phyloP scores from a whole-genome alignment of 1,140 invertebrate species.

The Bombus ignitus region DNA sequence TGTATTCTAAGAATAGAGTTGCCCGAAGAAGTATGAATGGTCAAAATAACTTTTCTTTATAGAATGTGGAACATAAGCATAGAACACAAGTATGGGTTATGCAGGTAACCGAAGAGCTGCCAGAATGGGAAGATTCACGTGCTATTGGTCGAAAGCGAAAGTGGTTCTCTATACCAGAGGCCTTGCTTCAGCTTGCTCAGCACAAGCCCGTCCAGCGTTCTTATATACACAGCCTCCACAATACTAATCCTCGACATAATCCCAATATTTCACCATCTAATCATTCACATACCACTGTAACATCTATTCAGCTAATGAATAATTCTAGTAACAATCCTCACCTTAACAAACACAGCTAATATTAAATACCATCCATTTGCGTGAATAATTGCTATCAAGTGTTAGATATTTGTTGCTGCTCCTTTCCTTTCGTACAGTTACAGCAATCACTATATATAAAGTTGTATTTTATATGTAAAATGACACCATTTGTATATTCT shows the following conservation, averaged over 20 bases:
- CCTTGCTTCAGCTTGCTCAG: slow-evolving; percentile 91
- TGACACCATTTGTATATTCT: slow-evolving; percentile 66
- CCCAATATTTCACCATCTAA: slow-evolving; percentile 73
- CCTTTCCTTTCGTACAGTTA: slow-evolving; percentile 60
- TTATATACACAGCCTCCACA: slow-evolving; percentile 87
- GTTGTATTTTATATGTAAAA: slow-evolving; percentile 80
- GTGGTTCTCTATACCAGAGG: slow-evolving; percentile 96
- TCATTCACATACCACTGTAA: slow-evolving; percentile 76
- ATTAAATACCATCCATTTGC: slow-evolving; percentile 64
- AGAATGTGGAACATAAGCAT: slow-evolving; percentile 96
- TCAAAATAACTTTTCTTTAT: slow-evolving; percentile 66
- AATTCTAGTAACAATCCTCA: slow-evolving; percentile 79
- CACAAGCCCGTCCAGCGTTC: slow-evolving; percentile 95
- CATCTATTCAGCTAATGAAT: slow-evolving; percentile 79
- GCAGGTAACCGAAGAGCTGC: slow-evolving; percentile 94
- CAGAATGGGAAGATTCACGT: slow-evolving; percentile 96
- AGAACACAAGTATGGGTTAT: slow-evolving; percentile 96
- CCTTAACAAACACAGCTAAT: slow-evolving; percentile 81
- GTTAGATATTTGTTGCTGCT: slow-evolving; percentile 58
- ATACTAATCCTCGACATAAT: slow-evolving; percentile 80
- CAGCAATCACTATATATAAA: slow-evolving; percentile 63
- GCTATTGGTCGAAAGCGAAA: slow-evolving; percentile 94
- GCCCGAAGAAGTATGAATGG: background rate
- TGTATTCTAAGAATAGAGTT: background rate
- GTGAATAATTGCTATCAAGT: slow-evolving; percentile 64